These are phyloP conservation scores for Halictus quadricinctus DNA, from an alignment of 2,888 invertebrate species.

Conservation along the genomic window DNA sequence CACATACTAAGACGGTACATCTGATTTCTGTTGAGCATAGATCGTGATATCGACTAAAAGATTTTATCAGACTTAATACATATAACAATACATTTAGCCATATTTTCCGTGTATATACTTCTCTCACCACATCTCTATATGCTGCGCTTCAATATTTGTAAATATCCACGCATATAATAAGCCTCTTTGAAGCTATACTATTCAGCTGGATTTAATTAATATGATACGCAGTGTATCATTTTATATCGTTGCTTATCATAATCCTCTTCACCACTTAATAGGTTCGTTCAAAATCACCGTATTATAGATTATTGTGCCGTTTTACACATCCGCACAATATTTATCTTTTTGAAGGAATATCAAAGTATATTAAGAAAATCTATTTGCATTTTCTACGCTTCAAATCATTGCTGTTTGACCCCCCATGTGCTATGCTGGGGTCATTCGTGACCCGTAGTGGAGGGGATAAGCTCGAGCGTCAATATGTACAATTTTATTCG, in stretches of 20 bases:
- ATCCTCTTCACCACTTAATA: neutral
- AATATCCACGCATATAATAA: neutral
- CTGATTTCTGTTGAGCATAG: neutral
- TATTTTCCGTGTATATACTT: neutral
- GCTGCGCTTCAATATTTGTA: neutral
- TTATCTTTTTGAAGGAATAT: too few species aligned
- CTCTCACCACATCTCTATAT: neutral
- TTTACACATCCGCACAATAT: neutral
- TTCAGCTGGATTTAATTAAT: neutral
- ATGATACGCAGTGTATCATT: neutral
- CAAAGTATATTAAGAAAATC: neutral
- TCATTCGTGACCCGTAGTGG: too few species aligned
- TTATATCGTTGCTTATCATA: neutral
- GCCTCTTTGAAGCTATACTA: neutral
- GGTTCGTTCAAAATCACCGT: neutral
- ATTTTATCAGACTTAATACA: neutral
- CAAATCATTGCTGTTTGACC: neutral
- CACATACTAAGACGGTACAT: neutral
- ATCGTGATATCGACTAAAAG: neutral
- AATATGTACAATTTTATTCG: too few species aligned
- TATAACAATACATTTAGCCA: too few species aligned
- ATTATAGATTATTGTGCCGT: neutral
- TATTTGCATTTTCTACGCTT: neutral
- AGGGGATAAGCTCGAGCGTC: too few species aligned
- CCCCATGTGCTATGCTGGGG: too few species aligned